A percentile compares a stretch with the other conserved stretches of the same genome.
phyloP scores from a whole-genome alignment of 2,113 vertebrate genomes.

The Siniperca chuatsi region DNA sequence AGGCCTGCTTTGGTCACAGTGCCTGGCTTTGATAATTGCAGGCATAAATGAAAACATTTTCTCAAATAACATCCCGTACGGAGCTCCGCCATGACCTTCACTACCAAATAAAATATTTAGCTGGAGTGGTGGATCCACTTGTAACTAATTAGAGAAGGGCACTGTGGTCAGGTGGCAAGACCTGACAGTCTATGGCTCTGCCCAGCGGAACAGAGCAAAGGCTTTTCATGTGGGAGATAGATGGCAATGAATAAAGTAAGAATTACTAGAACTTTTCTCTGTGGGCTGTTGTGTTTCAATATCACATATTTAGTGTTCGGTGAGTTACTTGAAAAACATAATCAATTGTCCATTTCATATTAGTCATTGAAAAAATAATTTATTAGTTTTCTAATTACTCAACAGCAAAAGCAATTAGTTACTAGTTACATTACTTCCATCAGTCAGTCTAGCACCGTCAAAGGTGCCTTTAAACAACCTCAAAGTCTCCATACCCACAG shows the following conservation, averaged over 20 bases:
- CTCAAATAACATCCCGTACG: conserved; percentile 7
- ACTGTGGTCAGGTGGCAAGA: conserved; percentile 28
- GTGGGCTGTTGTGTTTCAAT: background rate
- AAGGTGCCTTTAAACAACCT: background rate
- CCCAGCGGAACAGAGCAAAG: conserved; percentile 34
- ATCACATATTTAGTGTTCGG: background rate
- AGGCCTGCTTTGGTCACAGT: conserved; percentile 43
- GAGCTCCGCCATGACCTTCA: conserved; percentile 55
- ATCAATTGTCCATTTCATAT: background rate
- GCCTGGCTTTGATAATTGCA: conserved; percentile 64
- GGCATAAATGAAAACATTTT: conserved; percentile 58
- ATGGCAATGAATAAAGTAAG: conserved; percentile 20
- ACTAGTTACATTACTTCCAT: background rate
- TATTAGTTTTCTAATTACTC: background rate
- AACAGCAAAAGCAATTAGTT: background rate
- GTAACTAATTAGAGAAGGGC: conserved; percentile 66
- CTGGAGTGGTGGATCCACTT: conserved; percentile 38
- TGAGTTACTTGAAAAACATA: background rate
- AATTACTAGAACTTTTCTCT: conserved; percentile 1
- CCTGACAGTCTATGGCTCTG: background rate
- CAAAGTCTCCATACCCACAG: background rate
- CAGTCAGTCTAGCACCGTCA: background rate
- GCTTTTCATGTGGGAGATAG: conserved; percentile 13
- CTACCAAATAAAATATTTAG: conserved; percentile 65
- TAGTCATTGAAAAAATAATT: background rate